phyloP scores from a whole-genome alignment of 1,140 invertebrate species.

The Atta texana region DNA sequence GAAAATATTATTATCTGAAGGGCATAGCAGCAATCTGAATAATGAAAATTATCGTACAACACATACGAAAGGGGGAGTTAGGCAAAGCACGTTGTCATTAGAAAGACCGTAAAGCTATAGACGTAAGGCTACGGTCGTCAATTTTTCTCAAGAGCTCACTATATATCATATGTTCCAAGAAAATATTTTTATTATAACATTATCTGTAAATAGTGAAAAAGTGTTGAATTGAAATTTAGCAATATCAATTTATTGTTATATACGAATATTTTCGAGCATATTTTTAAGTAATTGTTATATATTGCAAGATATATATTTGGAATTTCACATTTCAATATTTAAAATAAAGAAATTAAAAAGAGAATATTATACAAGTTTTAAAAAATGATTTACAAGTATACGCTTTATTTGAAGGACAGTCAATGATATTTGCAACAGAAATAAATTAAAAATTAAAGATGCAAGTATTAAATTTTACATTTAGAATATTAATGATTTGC shows the following conservation, averaged over 20 bases:
- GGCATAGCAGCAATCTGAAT: slow-evolving; percentile 39
- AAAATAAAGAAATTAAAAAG: background rate
- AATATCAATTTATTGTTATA: background rate
- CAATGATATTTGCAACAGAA: background rate
- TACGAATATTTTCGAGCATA: background rate
- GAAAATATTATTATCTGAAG: slow-evolving; percentile 12
- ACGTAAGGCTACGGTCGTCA: background rate
- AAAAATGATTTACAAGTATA: background rate
- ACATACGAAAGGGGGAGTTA: slow-evolving; percentile 5
- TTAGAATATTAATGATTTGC: slow-evolving; percentile 47
- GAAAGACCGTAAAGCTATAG: background rate
- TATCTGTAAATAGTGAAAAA: background rate
- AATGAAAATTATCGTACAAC: slow-evolving; percentile 4
- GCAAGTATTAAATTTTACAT: slow-evolving; percentile 47
- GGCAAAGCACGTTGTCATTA: background rate
- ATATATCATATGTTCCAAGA: background rate
- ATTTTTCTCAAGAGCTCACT: background rate
- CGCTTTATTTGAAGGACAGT: background rate
- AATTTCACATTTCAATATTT: background rate
- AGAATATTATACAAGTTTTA: background rate
- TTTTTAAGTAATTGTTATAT: slow-evolving; percentile 11
- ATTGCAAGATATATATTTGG: background rate
- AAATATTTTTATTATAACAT: slow-evolving; percentile 14
- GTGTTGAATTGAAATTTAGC: background rate
- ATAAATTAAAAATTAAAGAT: slow-evolving; percentile 6